Evolutionary conservation across 1,140 invertebrate species (phyloP), one percentile per base, ranked within the genome.

Genomic region (Pectinophora gossypiella): DNA sequence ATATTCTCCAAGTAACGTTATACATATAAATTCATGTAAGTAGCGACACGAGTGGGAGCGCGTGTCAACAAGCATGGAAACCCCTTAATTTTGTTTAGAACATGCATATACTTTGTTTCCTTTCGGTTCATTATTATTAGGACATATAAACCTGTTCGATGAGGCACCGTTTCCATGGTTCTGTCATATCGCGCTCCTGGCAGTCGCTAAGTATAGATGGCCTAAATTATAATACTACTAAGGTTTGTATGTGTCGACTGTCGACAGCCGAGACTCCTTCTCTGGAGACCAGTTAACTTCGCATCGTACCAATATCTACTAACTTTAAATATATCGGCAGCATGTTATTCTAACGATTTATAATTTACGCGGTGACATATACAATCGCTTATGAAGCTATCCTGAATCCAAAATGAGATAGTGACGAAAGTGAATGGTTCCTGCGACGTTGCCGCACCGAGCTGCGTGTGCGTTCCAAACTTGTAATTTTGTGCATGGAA

Each of bases 141-240:
- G n/a, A n/a, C n/a, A n/a, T n/a, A n/a, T n/a, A n/a, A n/a, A n/a
- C n/a, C n/a, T n/a, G n/a, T n/a, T n/a, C n/a, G n/a, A n/a, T n/a
- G n/a, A n/a, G n/a, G n/a, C n/a, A n/a, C n/a, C n/a, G n/a, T n/a
- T n/a, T n/a, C n/a, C n/a, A n/a, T n/a, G n/a, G n/a, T n/a, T 32
- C 27, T 32, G 27, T 32, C 27, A 32, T 12, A 32, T 32, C 27
- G 27, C 27, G 27, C 27, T 32, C n/a, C 27, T 32, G 9, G 6
- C 27, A 32, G 27, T 12, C 27, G 27, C 27, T 9, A 9, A 2
- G 27, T 9, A 12, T 12, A 12, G 65, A 79, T 78, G 71, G 69
- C 72, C 69, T 82, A 72, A 77, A 76, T 75, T 72, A 80, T 80
- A 84, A 84, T 79, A 79, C 76, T 84, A 81, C 76, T 84, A 81